Evolutionary conservation across 2,113 vertebrate species (phyloP), one percentile per base, ranked within the genome.

Genomic region (Poecilia latipinna): DNA sequence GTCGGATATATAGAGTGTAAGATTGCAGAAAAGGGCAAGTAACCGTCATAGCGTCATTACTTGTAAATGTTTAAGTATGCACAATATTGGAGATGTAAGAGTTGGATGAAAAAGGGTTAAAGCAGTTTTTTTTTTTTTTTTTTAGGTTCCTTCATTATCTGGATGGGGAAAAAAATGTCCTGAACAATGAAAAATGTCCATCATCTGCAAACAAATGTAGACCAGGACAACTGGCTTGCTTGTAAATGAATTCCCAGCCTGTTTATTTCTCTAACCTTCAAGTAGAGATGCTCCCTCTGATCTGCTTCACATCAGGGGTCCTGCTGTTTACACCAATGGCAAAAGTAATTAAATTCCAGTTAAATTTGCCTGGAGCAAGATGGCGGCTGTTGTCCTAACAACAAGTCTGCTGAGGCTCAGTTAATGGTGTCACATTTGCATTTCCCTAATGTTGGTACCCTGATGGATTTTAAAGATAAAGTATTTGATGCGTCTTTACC

Each of bases 331-430:
- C 82, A 81, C 82, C 87, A 82, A 87, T 78, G 71, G 83, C 13
- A 61, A 83, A 84, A 80, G 79, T 89, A 86, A 91, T 93, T 88
- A 86, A 86, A 87, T 80, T 68, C 75, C 22, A 48, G 66, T n/a
- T 69, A 77, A 67, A 82, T 29, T 74, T 26, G 80, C 81, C 82
- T 35, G 26, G 28, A 70, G 87, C 74, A 60, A 81, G 74, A 84
- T 65, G 64, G 70, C 57, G 44, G 17, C 65, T 84, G 70, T 75
- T 80, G 81, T 51, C 54, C 35, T 39, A 80, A 60, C 72, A 35
- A 61, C n/a, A 35, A 62, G 29, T 32, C 61, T 33, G 63, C 71
- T 76, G 60, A 69, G 67, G 65, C 39, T 42, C 63, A 79, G 65
- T 70, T 62, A 61, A 61, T 60, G 48, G 54, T 61, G 48, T 69